A percentile compares a stretch with the other conserved stretches of the same genome.
These are phyloP conservation scores for Glaucidium brasilianum DNA, from an alignment of 2,113 vertebrate genomes.

Conservation along the genomic window DNA sequence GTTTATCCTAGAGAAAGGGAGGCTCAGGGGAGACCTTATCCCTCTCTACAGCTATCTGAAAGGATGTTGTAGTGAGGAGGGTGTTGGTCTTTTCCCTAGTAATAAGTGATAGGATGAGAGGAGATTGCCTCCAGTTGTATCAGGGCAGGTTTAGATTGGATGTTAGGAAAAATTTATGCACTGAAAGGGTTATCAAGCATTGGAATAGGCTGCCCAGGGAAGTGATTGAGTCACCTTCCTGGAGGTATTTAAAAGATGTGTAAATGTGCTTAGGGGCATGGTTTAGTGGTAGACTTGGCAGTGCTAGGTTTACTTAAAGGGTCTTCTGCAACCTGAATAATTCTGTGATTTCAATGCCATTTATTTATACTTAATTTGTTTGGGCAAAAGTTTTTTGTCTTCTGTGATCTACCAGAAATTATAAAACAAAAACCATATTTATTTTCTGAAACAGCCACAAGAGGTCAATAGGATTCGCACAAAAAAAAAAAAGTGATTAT, in stretches of 20 bases:
- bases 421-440: rapidly evolving
- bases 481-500: background rate
- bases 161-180: background rate
- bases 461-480: background rate
- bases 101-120: background rate
- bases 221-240: background rate
- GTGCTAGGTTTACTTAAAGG: background rate
- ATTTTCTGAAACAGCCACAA: background rate
- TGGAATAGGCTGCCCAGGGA: background rate
- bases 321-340: background rate
- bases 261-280: rapidly evolving
- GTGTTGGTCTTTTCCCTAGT: rapidly evolving
- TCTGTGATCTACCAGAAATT: background rate
- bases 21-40: background rate
- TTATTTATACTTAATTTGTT: background rate
- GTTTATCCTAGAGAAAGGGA: background rate
- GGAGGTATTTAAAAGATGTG: background rate
- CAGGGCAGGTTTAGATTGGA: background rate
- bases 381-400: background rate
- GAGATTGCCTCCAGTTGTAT: background rate
- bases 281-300: background rate
- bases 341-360: background rate
- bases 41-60: background rate
- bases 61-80: background rate
- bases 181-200: rapidly evolving